Evolutionary conservation across 2,113 vertebrate genomes (phyloP), one percentile per base, ranked within the genome.

Genomic region (Calypte anna): DNA sequence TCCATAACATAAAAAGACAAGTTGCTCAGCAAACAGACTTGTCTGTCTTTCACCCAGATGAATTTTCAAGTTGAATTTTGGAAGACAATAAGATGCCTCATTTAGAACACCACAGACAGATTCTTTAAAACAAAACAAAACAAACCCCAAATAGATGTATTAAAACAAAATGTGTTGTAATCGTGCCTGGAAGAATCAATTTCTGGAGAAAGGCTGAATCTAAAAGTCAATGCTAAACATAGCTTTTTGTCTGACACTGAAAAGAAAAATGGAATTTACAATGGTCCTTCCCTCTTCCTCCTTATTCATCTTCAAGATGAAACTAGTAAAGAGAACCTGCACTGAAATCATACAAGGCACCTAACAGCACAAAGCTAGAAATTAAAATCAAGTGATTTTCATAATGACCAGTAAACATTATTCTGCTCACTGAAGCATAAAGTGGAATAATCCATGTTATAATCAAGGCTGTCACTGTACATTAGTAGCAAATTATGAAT

Each of bases 391-490:
- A 82, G 59, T 69, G 61, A 68, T 36, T 91, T 93, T 91, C 73
- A 48, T 72, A 94, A 93, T 72, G 88, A 93, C 91, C 82, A 94
- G 76, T 79, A 96, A 95, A 96, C 80, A 81, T 74, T 74, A 90
- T 58, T 74, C 64, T 78, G 80, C 67, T 95, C 74, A 93, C 0
- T 86, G 79, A 94, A 83, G 85, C 94, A 78, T 81, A 30, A 93
- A 91, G 85, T 68, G 73, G 82, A 96, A 95, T 86, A 94, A 94
- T 88, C 55, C 61, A 44, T 61, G 53, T 78, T 91, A 81, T 75
- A 96, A 95, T 91, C 90, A 94, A 93, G 88, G 53, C 82, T 92
- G 88, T 86, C 93, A 93, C 82, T 80, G 68, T 54, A 70, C 20
- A 86, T 96, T 93, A 96, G 30, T 16, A 88, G 44, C 57, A 91